A percentile compares a stretch with the other conserved stretches of the same genome.
Evolutionary conservation across 2,797 vertebrate species (phyloP).

Genomic region (Gymnoscopelus braueri): DNA sequence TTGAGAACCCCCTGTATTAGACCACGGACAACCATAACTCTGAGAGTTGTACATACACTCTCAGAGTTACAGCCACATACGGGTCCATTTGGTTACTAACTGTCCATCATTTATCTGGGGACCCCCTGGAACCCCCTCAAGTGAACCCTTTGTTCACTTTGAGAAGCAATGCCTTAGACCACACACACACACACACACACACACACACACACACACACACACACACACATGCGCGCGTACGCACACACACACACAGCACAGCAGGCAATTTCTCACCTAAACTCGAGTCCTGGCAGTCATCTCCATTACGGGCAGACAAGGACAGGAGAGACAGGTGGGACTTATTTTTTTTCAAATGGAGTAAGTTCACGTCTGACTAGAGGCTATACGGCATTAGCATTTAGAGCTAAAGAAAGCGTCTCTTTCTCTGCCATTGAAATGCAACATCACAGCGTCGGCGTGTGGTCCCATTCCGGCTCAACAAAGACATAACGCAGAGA

Average conservation of each 20-base stretch:
- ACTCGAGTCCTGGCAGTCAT: constrained; percentile 56
- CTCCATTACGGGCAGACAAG: constrained; percentile 65
- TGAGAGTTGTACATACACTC: no score
- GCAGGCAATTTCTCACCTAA: constrained; percentile 53
- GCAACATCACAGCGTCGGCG: constrained; percentile 39
- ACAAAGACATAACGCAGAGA: constrained; percentile 33
- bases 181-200: constrained; percentile 19
- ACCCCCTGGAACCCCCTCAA: no score
- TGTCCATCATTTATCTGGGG: no score
- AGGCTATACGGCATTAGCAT: constrained; percentile 68
- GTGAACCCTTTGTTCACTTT: no score
- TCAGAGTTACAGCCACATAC: no score
- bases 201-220: constrained; percentile 18
- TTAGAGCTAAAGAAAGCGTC: constrained; percentile 65
- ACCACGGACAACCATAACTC: no score
- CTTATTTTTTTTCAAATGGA: constrained; percentile 51
- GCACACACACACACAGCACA: constrained; percentile 17
- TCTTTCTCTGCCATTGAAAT: constrained; percentile 52
- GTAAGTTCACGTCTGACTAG: constrained; percentile 52
- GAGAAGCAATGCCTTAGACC: not conserved
- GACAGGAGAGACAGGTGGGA: constrained; percentile 43
- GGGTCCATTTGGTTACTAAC: no score
- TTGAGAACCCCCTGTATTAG: no score
- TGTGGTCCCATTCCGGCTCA: constrained; percentile 60
- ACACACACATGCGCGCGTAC: constrained; percentile 31